phyloP scores from a whole-genome alignment of 2,888 invertebrate genomes.

The Nasonovia ribisnigri region DNA sequence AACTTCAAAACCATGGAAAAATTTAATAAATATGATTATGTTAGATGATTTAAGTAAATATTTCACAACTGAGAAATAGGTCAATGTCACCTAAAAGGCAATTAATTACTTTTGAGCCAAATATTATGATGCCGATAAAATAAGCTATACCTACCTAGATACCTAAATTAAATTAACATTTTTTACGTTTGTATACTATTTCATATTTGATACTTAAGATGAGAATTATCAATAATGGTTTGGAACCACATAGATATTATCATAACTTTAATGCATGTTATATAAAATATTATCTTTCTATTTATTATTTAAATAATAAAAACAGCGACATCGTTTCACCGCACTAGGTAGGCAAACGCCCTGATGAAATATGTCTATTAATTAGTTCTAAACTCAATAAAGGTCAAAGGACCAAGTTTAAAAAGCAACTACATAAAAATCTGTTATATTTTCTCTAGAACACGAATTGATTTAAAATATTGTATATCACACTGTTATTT shows the following conservation, averaged over 20 bases:
- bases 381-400: not conserved
- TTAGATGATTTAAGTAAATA: not conserved
- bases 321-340: not conserved
- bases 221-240: not conserved
- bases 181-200: not conserved
- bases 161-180: no score
- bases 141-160: no score
- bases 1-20: not conserved
- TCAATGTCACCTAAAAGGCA: constrained; percentile 42
- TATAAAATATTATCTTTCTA: no score
- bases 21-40: not conserved
- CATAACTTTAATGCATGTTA: not conserved
- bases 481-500: not conserved
- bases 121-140: not conserved
- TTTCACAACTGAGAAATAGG: constrained; percentile 47
- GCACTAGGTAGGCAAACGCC: not conserved
- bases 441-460: not conserved
- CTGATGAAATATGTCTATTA: not conserved
- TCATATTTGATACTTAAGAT: not conserved
- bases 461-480: not conserved
- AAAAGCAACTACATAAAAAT: not conserved
- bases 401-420: not conserved
- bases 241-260: not conserved
- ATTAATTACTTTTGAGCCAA: constrained; percentile 40
- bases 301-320: not conserved